Evolutionary conservation across 2,113 vertebrate species (phyloP).

Genomic region (Oreotrochilus melanogaster): DNA sequence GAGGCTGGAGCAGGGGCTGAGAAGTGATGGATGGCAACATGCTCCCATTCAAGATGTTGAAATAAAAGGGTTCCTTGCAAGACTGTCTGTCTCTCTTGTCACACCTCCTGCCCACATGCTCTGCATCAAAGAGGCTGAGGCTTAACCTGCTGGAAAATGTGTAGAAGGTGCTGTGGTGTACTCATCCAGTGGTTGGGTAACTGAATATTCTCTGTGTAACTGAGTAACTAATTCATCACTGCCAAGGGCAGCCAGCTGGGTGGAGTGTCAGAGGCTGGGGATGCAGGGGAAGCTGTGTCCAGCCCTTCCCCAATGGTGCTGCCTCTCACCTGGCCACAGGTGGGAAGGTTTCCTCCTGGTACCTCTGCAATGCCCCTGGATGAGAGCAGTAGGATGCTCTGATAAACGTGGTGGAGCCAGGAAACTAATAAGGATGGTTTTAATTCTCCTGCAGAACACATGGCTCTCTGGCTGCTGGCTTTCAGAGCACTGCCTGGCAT

Average conservation of each 20-base stretch:
- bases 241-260: not conserved
- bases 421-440: not conserved
- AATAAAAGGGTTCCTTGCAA: not conserved
- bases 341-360: not conserved
- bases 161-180: not conserved
- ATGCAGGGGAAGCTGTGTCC: not conserved
- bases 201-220: not conserved
- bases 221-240: not conserved
- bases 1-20: not conserved
- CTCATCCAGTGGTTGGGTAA: not conserved
- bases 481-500: accelerated
- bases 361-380: not conserved
- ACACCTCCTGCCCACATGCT: not conserved
- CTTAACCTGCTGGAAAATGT: not conserved
- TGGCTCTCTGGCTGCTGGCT: accelerated
- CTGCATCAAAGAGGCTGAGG: not conserved
- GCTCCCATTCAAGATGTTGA: not conserved
- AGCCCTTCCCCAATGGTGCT: not conserved
- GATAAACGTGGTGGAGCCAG: not conserved
- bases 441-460: accelerated
- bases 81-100: not conserved
- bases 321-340: not conserved
- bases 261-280: not conserved
- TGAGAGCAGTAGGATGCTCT: not conserved
- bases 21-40: not conserved